Percentiles rank a stretch among this genome's conserved stretches.
phyloP scores from a whole-genome alignment of 2,113 vertebrate species.

The Stigmatopora nigra region DNA sequence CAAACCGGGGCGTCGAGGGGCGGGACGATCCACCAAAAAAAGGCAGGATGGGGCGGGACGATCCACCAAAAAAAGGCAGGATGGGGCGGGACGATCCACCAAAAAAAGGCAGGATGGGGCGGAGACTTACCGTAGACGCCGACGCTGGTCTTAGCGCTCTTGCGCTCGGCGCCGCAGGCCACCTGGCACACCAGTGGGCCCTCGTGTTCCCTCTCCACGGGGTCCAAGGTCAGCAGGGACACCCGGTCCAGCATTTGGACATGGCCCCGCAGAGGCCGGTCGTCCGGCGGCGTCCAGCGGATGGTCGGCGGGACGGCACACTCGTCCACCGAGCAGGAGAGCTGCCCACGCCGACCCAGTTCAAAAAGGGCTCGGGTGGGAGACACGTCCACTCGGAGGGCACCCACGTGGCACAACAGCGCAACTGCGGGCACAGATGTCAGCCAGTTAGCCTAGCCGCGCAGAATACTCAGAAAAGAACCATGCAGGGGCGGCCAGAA shows the following conservation, averaged over 20 bases:
- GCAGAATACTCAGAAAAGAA: too few species aligned
- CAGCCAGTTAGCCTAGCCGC: too few species aligned
- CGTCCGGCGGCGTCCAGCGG: constrained; percentile 39
- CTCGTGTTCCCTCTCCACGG: constrained; percentile 41
- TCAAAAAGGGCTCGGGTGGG: constrained; percentile 42
- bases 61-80: too few species aligned
- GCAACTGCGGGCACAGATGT: constrained; percentile 17
- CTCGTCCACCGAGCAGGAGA: constrained; percentile 40
- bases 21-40: too few species aligned
- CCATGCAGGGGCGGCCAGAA: too few species aligned
- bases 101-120: background rate
- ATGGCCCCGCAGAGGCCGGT: constrained; percentile 41
- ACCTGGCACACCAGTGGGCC: constrained; percentile 44
- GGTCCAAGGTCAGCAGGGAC: constrained; percentile 46
- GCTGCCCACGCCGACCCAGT: constrained; percentile 38
- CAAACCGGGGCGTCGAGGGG: too few species aligned
- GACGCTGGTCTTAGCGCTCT: background rate
- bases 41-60: too few species aligned
- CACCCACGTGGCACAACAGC: constrained; percentile 31
- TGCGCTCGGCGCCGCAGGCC: constrained; percentile 15
- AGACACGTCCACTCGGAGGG: constrained; percentile 29
- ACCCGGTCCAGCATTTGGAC: background rate
- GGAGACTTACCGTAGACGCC: constrained; percentile 63
- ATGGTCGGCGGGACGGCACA: constrained; percentile 32
- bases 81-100: background rate